phyloP scores from a whole-genome alignment of 1,140 invertebrate genomes.

The Orius insidiosus region DNA sequence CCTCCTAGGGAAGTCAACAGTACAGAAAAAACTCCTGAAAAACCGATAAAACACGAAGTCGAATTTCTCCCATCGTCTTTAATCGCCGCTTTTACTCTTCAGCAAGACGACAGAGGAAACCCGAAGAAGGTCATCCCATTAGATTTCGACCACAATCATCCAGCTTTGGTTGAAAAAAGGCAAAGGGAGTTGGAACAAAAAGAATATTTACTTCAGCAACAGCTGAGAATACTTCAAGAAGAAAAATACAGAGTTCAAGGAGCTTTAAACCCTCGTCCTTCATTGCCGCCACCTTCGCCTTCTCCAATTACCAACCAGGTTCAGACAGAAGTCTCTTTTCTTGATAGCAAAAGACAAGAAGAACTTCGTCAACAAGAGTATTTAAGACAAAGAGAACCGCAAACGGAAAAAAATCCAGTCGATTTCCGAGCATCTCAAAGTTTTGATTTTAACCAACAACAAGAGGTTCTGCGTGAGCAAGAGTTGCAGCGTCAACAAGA shows the following conservation, averaged over 20 bases:
- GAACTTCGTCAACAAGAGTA: too few relatives aligned
- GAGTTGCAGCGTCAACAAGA: constrained; percentile 34
- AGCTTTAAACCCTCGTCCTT: neutral
- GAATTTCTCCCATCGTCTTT: constrained; percentile 62
- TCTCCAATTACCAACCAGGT: too few relatives aligned
- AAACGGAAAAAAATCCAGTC: neutral
- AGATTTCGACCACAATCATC: constrained; percentile 25
- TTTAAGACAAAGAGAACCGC: neutral
- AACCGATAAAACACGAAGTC: constrained; percentile 32
- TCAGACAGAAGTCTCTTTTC: too few relatives aligned
- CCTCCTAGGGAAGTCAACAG: neutral
- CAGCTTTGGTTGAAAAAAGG: constrained; percentile 23
- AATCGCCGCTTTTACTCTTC: constrained; percentile 64
- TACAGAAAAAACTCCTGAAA: neutral
- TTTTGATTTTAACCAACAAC: constrained; percentile 39
- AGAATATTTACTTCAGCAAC: constrained; percentile 47
- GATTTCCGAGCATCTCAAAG: constrained; percentile 24
- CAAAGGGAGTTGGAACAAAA: constrained; percentile 47
- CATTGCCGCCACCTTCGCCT: too few relatives aligned
- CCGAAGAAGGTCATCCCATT: constrained; percentile 59
- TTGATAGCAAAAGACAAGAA: neutral
- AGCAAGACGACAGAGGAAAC: constrained; percentile 54
- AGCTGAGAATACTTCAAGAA: constrained; percentile 42
- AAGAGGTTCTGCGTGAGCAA: constrained; percentile 33
- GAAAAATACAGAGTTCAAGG: constrained; percentile 25